A percentile compares a stretch with the other conserved stretches of the same genome.
phyloP scores from a whole-genome alignment of 2,797 vertebrate genomes.

The Premnoplex brunnescens region DNA sequence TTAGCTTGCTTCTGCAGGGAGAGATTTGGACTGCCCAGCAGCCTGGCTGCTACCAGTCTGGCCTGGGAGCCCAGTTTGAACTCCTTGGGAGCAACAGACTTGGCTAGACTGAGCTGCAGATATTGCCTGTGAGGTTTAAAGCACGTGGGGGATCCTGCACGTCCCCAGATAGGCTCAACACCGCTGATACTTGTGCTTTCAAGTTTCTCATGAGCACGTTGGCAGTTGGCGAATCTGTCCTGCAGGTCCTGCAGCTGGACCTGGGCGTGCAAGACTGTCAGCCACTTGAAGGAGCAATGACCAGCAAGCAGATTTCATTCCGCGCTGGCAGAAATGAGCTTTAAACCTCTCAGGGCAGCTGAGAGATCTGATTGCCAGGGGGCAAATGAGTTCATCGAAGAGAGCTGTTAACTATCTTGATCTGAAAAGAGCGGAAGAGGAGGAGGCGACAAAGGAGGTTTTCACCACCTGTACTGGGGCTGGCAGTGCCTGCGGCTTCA shows the following conservation, averaged over 20 bases:
- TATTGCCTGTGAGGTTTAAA: fast-evolving
- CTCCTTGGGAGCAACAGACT: neutral
- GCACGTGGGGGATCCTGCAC: fast-evolving
- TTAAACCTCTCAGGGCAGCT: neutral
- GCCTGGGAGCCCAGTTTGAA: neutral
- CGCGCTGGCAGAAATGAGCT: neutral
- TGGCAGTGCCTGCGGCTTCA: neutral
- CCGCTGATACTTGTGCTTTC: fast-evolving
- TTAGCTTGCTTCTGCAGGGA: neutral
- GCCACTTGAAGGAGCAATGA: fast-evolving
- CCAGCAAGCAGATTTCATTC: neutral
- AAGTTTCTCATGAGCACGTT: fast-evolving
- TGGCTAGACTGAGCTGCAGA: fast-evolving
- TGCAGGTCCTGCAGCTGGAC: neutral
- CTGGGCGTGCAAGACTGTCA: fast-evolving
- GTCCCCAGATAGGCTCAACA: neutral
- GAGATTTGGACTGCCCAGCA: neutral
- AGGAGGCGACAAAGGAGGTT: neutral
- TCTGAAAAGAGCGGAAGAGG: neutral
- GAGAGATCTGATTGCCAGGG: neutral
- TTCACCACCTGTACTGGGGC: neutral
- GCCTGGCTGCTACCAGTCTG: fast-evolving
- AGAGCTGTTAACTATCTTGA: neutral
- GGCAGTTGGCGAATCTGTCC: neutral
- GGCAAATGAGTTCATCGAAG: neutral